Base-by-base conservation (phyloP, 2,888 invertebrate genomes). In the Automeris io region DNA sequence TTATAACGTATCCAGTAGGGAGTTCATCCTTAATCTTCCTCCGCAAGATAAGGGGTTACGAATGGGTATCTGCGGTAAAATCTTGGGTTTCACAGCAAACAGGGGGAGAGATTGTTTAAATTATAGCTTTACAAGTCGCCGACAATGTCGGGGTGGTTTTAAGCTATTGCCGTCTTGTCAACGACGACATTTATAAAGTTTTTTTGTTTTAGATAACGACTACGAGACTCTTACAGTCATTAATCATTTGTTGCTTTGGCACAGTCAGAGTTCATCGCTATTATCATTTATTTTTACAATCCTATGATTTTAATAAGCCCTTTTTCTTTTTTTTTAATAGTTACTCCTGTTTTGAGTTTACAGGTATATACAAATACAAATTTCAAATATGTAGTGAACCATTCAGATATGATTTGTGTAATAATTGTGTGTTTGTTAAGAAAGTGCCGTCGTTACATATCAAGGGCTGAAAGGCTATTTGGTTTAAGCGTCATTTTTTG, bases 71-170 rank as follows among this genome's bases (percentile, higher is more conserved):
- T 61, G 53, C 54, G 55, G 57, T 45, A 55, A 68, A 72, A 77
- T 80, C 82, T 80, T 70, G 71, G 73, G 74, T 76, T 74, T 44
- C 54, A 61, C 61, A 48, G 57, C 65, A 68, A 74, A 67, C 64
- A 72, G 62, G 73, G 79, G 73, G 60, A 31, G 60, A 65, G 71
- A 67, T 70, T 69, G 73, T 64, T 70, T 81, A 75, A 85, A 68
- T 80, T 83, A 81, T 72, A 41, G 63, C 56, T 47, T 54, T 53
- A 61, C 59, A 46, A 62, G 59, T 52, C 55, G 57, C 49, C 54
- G 70, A 68, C 66, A 61, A 51, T 56, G 58, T 54, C 53, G 47
- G 50, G 49, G 59, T 46, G 51, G 51, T 49, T 57, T 51, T 47
- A 45, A 60, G 47, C 54, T 54, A 55, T 61, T 61, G 58, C 41